Base-by-base conservation (phyloP, 1,140 invertebrate genomes). In the Drosophila orena region DNA sequence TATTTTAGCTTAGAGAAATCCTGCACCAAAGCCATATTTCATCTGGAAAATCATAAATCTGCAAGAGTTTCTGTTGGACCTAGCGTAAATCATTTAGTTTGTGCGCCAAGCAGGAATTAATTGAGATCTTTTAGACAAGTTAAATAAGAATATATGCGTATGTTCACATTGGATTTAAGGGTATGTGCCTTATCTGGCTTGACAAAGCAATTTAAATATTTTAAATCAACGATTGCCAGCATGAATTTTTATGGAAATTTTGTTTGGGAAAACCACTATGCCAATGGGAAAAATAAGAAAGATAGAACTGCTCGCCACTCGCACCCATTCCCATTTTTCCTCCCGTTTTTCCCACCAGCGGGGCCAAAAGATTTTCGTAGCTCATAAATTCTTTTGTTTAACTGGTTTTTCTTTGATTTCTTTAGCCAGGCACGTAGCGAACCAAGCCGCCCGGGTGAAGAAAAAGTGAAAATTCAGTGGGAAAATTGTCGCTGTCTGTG, bases 381-480 rank as follows among this genome's bases (percentile, higher is more conserved):
- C 74, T 62, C 58, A 78, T 81, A 86, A 86, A 86, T 88, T 86
- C 78, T 88, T 83, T 88, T 88, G 73, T 86, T 68, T 60, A 57
- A 27, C 43, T 66, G 49, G 57, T 54, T 81, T 79, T 75, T 81
- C 61, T 78, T 86, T 86, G 66, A 81, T 78, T 86, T 86, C 73
- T 77, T 75, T 68, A 24, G 46, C 55, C 58, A 40, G 43, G 61
- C 27, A 61, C 61, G 59, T 64, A 66, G 65, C 27, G 35, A 57
- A 69, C 64, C 34, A 69, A 81, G 73, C 69, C 55, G 73, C 73
- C 47, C 54, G 61, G 58, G 61, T 47, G 50, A 73, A 34, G 42
- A 69, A 85, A 88, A 88, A 86, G 79, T 72, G 84, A 88, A 88
- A 88, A 88, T 72, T 66, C 79, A 77, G 83, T 88, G 83, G 79